phyloP scores from a whole-genome alignment of 2,888 invertebrate species.

The Aphodius granarius region DNA sequence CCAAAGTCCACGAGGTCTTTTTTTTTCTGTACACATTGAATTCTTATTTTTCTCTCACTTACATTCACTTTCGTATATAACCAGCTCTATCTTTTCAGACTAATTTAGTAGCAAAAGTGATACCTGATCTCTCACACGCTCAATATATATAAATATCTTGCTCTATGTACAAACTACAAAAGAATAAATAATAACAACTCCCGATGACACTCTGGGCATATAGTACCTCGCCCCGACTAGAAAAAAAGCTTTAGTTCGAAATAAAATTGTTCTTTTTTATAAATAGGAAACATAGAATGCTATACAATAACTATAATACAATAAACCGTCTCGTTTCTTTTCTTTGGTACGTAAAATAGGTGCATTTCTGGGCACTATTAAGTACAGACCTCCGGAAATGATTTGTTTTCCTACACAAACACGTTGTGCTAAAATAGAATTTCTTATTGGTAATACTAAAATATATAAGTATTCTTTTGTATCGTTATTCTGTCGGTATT shows the following conservation, averaged over 20 bases:
- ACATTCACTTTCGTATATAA: slow-evolving; percentile 2
- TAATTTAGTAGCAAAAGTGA: slow-evolving; percentile 47
- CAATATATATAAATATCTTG: slow-evolving; percentile 45
- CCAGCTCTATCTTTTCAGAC: slow-evolving; percentile 19
- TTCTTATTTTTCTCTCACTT: slow-evolving; percentile 2
- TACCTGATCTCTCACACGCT: slow-evolving; percentile 48
- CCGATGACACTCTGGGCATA: slow-evolving; percentile 21
- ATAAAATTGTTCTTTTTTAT: background rate
- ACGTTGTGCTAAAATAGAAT: slow-evolving; percentile 44
- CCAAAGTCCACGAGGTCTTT: slow-evolving; percentile 46
- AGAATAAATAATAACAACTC: slow-evolving; percentile 44
- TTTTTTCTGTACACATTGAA: slow-evolving; percentile 28
- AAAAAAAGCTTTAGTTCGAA: background rate
- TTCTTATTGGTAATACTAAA: slow-evolving; percentile 49
- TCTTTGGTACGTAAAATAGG: slow-evolving; percentile 46
- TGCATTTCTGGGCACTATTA: slow-evolving; percentile 44
- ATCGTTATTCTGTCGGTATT: slow-evolving; percentile 41
- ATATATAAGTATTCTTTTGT: slow-evolving; percentile 49
- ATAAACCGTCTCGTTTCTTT: slow-evolving; percentile 38
- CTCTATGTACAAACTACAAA: slow-evolving; percentile 42
- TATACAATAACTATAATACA: slow-evolving; percentile 40
- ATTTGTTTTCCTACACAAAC: slow-evolving; percentile 38
- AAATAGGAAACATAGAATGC: slow-evolving; percentile 23
- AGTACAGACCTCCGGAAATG: slow-evolving; percentile 39
- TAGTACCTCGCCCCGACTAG: background rate